Percentiles rank a stretch among this genome's conserved stretches.
Evolutionary conservation across 2,113 vertebrate species (phyloP).

Genomic region (Saguinus midas): DNA sequence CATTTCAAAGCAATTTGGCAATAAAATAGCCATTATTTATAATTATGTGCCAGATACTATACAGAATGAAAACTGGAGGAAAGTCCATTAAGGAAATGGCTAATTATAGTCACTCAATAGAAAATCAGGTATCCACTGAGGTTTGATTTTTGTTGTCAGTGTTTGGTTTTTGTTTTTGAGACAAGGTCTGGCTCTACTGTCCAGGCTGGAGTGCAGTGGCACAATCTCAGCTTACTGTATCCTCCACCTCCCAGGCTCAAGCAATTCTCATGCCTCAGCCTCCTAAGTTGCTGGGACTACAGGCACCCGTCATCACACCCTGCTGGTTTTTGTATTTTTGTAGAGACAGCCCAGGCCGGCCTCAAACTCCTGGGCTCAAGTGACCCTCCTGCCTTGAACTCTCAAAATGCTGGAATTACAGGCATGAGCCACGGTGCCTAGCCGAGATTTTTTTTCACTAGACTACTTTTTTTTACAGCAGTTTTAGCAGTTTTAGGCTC

Average conservation of each 20-base stretch:
- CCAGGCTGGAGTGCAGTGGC: not conserved
- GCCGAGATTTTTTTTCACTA: not conserved
- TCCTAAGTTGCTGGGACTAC: not conserved
- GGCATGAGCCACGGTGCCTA: not conserved
- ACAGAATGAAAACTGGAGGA: not conserved
- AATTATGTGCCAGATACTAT: not conserved
- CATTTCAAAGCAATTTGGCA: not conserved
- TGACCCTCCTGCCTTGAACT: not conserved
- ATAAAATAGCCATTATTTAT: not conserved
- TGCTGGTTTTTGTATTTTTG: not conserved
- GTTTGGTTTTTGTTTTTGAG: not conserved
- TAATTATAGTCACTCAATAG: not conserved
- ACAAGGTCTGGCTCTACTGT: not conserved
- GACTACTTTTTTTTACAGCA: not conserved
- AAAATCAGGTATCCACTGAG: not conserved
- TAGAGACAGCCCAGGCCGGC: not conserved
- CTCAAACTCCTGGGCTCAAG: not conserved
- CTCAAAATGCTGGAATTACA: not conserved
- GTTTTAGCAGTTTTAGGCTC: constrained; percentile 47
- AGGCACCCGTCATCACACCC: not conserved
- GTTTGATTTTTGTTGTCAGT: not conserved
- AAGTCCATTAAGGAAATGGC: not conserved
- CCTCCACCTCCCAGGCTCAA: not conserved
- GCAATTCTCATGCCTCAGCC: not conserved
- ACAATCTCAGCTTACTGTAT: not conserved